These are phyloP conservation scores for Timandra comae DNA, from an alignment of 2,888 invertebrate genomes.

Conservation along the genomic window DNA sequence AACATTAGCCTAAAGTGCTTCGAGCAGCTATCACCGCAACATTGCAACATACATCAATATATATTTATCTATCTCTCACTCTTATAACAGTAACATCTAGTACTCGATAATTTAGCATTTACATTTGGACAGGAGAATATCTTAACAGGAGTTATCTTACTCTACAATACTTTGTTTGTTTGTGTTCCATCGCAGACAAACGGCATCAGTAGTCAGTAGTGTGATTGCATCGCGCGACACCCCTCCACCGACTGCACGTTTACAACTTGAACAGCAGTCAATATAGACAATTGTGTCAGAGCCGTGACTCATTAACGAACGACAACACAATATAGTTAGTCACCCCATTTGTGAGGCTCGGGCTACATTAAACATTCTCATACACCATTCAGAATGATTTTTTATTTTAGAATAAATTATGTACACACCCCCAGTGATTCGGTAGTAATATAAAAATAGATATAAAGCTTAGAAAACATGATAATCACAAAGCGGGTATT, in stretches of 20 bases:
- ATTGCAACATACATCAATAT: constrained; percentile 24
- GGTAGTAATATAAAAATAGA: constrained; percentile 56
- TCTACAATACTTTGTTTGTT: constrained; percentile 22
- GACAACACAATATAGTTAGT: not conserved
- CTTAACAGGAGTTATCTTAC: constrained; percentile 26
- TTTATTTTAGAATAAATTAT: constrained; percentile 46
- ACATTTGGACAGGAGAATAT: constrained; percentile 29
- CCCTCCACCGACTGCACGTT: not conserved
- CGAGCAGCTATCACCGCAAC: constrained; percentile 16
- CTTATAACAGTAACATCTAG: constrained; percentile 26
- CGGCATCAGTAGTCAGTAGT: constrained; percentile 19
- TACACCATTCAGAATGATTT: constrained; percentile 41
- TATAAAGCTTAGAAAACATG: constrained; percentile 63
- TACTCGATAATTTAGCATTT: constrained; percentile 24
- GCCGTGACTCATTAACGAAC: not conserved
- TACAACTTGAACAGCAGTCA: too few relatives aligned
- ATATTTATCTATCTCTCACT: constrained; percentile 21
- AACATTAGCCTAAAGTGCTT: constrained; percentile 24
- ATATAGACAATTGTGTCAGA: too few relatives aligned
- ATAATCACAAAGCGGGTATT: constrained; percentile 43
- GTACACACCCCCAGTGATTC: constrained; percentile 48
- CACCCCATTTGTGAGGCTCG: constrained; percentile 15
- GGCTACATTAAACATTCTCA: constrained; percentile 34
- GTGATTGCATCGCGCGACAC: constrained; percentile 17
- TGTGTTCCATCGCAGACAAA: not conserved